Conservation (phyloP, 1,140 invertebrate species). For the Zaprionus capensis region DNA sequence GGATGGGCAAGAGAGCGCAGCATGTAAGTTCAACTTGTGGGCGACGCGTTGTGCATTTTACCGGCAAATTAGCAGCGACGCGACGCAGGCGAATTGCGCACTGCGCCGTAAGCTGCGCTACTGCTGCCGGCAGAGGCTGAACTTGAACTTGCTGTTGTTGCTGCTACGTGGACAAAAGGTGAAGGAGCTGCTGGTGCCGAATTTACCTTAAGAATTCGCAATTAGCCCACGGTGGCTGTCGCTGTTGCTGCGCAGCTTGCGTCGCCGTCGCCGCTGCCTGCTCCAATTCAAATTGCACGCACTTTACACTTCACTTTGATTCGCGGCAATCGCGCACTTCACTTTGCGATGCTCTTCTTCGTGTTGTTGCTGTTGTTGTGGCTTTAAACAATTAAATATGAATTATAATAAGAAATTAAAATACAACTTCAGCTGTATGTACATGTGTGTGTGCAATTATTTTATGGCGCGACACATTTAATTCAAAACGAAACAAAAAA, state of each 20-base stretch:
- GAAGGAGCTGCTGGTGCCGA: background rate
- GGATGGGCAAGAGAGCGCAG: background rate
- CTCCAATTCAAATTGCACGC: constrained; percentile 60
- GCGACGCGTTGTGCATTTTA: constrained; percentile 51
- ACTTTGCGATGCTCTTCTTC: constrained; percentile 26
- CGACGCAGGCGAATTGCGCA: background rate
- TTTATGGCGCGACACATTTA: constrained; percentile 63
- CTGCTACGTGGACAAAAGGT: background rate
- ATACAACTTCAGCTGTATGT: background rate
- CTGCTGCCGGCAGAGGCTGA: constrained; percentile 25
- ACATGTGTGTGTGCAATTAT: constrained; percentile 31
- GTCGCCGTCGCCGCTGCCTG: constrained; percentile 11
- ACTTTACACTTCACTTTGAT: constrained; percentile 50
- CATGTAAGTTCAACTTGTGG: constrained; percentile 54
- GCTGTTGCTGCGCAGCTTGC: background rate
- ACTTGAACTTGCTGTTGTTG: constrained; percentile 38
- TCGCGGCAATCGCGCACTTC: constrained; percentile 46
- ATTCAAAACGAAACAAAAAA: constrained; percentile 29
- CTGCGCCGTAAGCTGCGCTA: background rate
- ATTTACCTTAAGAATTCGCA: constrained; percentile 23
- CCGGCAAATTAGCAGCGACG: constrained; percentile 37
- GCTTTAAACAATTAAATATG: constrained; percentile 65
- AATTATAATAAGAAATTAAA: constrained; percentile 49
- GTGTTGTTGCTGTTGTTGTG: constrained; percentile 19
- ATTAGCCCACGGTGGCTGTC: constrained; percentile 11